These are phyloP conservation scores for Rana temporaria DNA, from an alignment of 2,113 vertebrate species.

Conservation along the genomic window DNA sequence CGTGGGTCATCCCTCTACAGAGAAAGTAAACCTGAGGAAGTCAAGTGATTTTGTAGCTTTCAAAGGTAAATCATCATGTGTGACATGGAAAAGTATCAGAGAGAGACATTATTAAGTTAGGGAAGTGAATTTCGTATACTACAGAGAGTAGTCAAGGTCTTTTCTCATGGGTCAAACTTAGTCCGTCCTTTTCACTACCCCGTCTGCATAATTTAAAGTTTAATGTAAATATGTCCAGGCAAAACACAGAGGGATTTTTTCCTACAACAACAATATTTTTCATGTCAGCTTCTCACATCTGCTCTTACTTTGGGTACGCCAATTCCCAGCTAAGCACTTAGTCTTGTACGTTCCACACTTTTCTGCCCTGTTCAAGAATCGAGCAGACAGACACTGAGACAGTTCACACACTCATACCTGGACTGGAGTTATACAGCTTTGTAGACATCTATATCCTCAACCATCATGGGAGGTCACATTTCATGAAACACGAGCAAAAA, in stretches of 20 bases:
- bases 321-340: slow-evolving; percentile 38
- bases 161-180: slow-evolving; percentile 21
- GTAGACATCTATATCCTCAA: neutral
- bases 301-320: slow-evolving; percentile 42
- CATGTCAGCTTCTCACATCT: slow-evolving; percentile 50
- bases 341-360: slow-evolving; percentile 38
- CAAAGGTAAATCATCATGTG: slow-evolving; percentile 52
- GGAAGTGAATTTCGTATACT: slow-evolving; percentile 32
- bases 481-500: no score
- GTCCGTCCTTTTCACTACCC: slow-evolving; percentile 31
- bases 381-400: neutral
- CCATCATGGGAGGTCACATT: no score
- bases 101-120: slow-evolving; percentile 23
- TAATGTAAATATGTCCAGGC: slow-evolving; percentile 38
- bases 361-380: slow-evolving; percentile 1
- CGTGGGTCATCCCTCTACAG: slow-evolving; percentile 40
- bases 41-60: slow-evolving; percentile 44
- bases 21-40: slow-evolving; percentile 37
- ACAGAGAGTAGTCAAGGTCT: slow-evolving; percentile 7
- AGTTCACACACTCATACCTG: slow-evolving; percentile 8
- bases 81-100: slow-evolving; percentile 28
- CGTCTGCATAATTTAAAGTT: slow-evolving; percentile 52
- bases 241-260: slow-evolving; percentile 31
- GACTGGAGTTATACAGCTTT: neutral
- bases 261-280: slow-evolving; percentile 47